Conservation (phyloP, 2,113 vertebrate species). For the Phylloscopus whistleri region DNA sequence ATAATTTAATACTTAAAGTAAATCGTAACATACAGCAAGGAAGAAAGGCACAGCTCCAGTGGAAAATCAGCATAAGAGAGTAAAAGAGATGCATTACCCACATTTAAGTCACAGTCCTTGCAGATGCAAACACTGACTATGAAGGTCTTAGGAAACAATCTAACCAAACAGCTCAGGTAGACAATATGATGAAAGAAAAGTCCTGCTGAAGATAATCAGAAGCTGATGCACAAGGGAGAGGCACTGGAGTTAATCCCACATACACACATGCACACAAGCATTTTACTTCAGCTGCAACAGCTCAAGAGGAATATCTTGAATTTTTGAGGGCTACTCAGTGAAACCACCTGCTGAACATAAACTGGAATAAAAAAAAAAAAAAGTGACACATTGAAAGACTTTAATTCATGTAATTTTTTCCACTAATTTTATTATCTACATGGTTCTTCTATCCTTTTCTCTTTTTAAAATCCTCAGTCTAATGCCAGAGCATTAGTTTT, state of each 20-base stretch:
- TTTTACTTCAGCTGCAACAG: neutral
- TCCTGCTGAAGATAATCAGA: neutral
- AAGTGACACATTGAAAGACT: neutral
- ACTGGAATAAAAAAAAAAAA: neutral
- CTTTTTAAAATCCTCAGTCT: neutral
- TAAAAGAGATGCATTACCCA: neutral
- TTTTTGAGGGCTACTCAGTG: neutral
- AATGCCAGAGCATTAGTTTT: neutral
- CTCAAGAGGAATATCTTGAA: neutral
- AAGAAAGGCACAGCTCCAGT: neutral
- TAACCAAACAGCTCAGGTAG: neutral
- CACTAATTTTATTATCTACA: neutral
- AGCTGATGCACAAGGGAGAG: neutral
- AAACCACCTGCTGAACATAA: neutral
- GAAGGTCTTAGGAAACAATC: neutral
- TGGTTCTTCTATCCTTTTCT: neutral
- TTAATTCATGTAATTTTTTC: neutral
- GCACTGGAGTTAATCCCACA: neutral
- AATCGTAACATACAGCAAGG: neutral
- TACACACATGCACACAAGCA: accelerated
- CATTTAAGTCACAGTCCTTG: neutral
- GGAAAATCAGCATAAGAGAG: neutral
- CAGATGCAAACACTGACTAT: neutral
- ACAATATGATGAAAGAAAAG: neutral
- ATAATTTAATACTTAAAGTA: neutral